A percentile compares a stretch with the other conserved stretches of the same genome.
phyloP scores from a whole-genome alignment of 1,140 invertebrate species.

The Aphaenogaster rudis region DNA sequence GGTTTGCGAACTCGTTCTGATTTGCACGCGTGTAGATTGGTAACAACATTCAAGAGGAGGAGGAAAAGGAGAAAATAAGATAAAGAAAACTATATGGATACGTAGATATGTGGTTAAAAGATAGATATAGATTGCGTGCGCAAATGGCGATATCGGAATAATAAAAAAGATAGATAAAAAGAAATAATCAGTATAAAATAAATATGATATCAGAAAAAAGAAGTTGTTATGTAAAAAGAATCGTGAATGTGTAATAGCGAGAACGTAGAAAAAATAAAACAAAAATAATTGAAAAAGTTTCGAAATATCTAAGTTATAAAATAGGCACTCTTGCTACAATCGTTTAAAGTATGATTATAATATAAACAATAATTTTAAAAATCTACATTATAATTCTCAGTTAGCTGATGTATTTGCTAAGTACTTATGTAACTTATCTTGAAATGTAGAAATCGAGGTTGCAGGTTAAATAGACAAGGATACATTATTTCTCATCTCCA shows the following conservation, averaged over 20 bases:
- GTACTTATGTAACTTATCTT: conserved; percentile 7
- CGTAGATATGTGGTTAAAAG: neutral
- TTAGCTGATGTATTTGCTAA: conserved; percentile 2
- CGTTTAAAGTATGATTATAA: neutral
- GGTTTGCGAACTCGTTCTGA: conserved; percentile 12
- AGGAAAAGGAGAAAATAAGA: neutral
- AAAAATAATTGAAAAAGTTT: neutral
- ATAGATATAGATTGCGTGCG: neutral
- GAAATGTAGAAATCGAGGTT: neutral
- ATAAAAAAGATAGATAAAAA: conserved; percentile 9
- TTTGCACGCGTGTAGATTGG: conserved; percentile 3
- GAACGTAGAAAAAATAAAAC: neutral
- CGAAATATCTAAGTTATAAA: neutral
- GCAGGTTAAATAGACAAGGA: conserved; percentile 34
- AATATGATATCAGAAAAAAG: neutral
- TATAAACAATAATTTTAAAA: neutral
- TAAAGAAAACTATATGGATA: neutral
- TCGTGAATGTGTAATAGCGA: neutral
- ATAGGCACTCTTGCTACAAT: neutral
- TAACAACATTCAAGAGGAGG: conserved; percentile 19
- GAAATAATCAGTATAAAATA: neutral
- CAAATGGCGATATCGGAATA: neutral
- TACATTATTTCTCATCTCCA: conserved; percentile 28
- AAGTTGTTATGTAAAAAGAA: neutral
- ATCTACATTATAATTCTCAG: neutral